Conservation (phyloP, 2,113 vertebrate genomes). For the Hippoglossus stenolepis region DNA sequence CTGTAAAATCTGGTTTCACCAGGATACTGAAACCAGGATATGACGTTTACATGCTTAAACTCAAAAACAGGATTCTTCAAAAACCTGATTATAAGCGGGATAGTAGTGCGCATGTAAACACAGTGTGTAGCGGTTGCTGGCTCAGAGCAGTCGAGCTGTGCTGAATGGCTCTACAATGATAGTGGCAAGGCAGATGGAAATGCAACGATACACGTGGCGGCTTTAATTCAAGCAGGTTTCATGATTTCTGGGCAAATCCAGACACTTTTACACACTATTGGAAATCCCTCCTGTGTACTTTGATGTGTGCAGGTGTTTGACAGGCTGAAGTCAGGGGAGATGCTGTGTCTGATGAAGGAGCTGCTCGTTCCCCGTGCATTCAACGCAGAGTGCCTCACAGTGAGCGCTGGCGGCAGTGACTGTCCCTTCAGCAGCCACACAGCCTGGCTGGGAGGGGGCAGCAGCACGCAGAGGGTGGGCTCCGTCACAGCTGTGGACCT, state of each 20-base stretch:
- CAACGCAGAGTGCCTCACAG: conserved; percentile 87
- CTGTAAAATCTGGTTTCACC: too few relatives aligned
- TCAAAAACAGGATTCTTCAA: too few relatives aligned
- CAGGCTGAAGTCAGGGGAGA: conserved; percentile 89
- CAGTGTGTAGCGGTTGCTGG: too few relatives aligned
- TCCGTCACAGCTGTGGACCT: conserved; percentile 86
- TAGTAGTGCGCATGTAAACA: too few relatives aligned
- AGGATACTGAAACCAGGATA: too few relatives aligned
- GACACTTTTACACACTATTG: not conserved
- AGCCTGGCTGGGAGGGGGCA: conserved; percentile 91
- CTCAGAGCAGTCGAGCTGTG: too few relatives aligned
- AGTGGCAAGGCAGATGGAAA: not conserved
- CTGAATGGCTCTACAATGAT: too few relatives aligned
- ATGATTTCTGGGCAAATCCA: not conserved
- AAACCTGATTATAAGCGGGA: too few relatives aligned
- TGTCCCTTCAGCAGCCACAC: conserved; percentile 32
- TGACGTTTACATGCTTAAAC: too few relatives aligned
- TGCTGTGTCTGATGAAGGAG: conserved; percentile 90
- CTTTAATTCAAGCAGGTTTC: too few relatives aligned
- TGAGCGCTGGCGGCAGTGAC: conserved; percentile 45
- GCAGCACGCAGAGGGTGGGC: conserved; percentile 83
- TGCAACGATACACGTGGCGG: too few relatives aligned
- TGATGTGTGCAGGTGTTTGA: conserved; percentile 86
- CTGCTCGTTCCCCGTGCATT: conserved; percentile 78
- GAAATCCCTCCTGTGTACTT: not conserved